Evolutionary conservation across 2,113 vertebrate species (phyloP), one percentile per base, ranked within the genome.

Genomic region (Podarcis raffonei): DNA sequence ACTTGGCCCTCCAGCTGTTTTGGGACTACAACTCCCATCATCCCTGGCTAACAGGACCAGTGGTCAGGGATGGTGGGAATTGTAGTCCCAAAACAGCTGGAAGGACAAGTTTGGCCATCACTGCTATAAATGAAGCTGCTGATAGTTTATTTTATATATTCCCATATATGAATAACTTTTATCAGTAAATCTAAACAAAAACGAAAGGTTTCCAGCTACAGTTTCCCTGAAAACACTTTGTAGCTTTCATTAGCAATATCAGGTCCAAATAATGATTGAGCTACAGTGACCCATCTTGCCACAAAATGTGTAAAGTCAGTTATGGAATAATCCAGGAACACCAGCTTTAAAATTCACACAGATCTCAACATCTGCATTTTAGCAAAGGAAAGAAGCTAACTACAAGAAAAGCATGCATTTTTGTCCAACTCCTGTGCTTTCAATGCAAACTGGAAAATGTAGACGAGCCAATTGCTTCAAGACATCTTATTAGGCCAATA

Each of bases 401-500:
- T 18, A 68, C 53, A 39, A 80, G 69, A 83, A 0, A 0, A 3
- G 0, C 1, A 5, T 0, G 1, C 20, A 35, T 42, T 72, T 66
- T 25, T 62, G 20, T 48, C 76, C 83, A 66, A 30, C 6, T 79
- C 0, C 0, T 6, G 79, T 88, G 93, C 90, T 82, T 89, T 82
- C 87, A 13, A 0, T 90, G 53, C 72, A 75, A 0, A 53, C 42
- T 18, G 57, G 3, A 68, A 35, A 32, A 71, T 11, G 23, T 71
- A 13, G 1, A 90, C 89, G 87, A 94, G 91, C 89, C 89, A 80
- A 91, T 74, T 27, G 35, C 90, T 94, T 90, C 39, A 92, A 87
- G 65, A 30, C 48, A 82, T 88, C 81, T 85, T 86, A 87, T 78
- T 53, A 89, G 35, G 35, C 4, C 37, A 83, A 16, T 35, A 42